phyloP scores from a whole-genome alignment of 2,113 vertebrate genomes.

The Aix galericulata region DNA sequence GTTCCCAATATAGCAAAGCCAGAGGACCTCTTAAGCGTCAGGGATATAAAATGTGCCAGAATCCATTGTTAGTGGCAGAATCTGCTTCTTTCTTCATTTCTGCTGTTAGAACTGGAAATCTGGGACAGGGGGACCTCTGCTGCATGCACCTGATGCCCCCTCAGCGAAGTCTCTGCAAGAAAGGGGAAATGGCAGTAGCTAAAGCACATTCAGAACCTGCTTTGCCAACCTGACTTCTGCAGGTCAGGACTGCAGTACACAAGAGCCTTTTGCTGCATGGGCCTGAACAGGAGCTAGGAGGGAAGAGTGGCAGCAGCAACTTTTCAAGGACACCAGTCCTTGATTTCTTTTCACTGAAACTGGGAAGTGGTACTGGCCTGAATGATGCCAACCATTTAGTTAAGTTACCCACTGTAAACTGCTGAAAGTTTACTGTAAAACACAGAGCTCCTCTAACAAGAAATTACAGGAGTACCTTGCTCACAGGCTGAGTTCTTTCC shows the following conservation, averaged over 20 bases:
- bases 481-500: background rate
- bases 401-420: background rate
- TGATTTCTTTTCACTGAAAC: background rate
- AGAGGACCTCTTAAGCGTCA: background rate
- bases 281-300: background rate
- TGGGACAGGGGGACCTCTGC: background rate
- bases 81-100: background rate
- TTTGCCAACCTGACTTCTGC: background rate
- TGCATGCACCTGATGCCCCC: background rate
- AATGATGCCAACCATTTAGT: background rate
- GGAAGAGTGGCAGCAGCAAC: background rate
- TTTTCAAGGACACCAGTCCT: background rate
- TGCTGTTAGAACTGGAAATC: background rate
- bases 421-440: background rate
- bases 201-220: accelerated
- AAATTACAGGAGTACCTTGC: background rate
- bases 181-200: background rate
- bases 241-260: background rate
- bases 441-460: background rate
- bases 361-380: background rate
- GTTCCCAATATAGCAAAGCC: background rate
- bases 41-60: background rate
- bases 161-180: background rate
- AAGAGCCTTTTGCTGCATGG: background rate
- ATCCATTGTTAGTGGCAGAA: background rate